Evolutionary conservation across 2,797 vertebrate species (phyloP).

Genomic region (Phalloptychus januarius): DNA sequence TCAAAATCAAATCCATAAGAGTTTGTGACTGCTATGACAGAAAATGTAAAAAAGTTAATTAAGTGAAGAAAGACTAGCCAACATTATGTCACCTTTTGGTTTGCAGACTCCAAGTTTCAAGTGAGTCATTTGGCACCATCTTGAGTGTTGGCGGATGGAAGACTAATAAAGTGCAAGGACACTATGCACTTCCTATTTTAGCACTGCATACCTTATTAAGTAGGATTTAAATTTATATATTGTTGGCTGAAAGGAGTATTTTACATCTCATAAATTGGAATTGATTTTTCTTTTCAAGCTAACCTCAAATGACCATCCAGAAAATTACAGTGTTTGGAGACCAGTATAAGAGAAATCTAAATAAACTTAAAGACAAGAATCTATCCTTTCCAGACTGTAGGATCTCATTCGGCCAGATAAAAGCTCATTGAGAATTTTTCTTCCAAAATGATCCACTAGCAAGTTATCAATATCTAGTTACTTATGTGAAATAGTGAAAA

Average conservation of each 20-base stretch:
- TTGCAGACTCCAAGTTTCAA: neutral
- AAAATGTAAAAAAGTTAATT: neutral
- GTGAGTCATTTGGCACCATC: constrained; percentile 3
- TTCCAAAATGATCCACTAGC: neutral
- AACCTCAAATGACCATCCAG: neutral
- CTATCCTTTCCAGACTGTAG: neutral
- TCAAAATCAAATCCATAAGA: neutral
- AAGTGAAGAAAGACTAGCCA: neutral
- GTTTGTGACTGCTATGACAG: neutral
- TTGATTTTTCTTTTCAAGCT: neutral
- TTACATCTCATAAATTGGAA: neutral
- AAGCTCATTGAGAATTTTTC: neutral
- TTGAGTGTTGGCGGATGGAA: neutral
- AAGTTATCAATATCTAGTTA: neutral
- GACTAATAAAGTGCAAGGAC: neutral
- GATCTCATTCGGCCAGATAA: neutral
- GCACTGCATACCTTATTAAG: neutral
- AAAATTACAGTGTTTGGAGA: neutral
- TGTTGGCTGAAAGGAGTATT: neutral
- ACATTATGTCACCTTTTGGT: neutral
- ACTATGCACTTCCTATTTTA: neutral
- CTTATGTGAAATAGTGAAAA: neutral
- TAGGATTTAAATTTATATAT: neutral
- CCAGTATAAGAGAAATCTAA: neutral
- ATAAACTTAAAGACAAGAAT: neutral